Base-by-base conservation (phyloP, 2,888 invertebrate genomes). In the Hedychridium roseum region DNA sequence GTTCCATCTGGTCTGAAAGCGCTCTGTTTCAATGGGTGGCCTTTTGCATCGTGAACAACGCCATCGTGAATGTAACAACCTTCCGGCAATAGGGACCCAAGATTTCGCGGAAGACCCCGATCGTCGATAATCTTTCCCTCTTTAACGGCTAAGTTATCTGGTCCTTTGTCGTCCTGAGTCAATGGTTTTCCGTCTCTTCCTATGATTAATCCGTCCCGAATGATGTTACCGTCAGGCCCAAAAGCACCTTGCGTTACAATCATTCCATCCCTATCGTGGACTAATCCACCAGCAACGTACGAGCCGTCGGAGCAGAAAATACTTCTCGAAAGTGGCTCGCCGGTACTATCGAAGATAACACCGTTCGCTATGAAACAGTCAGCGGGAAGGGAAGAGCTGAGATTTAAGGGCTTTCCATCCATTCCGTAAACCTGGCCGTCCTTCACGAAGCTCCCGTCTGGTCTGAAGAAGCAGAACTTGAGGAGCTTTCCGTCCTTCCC, bases 231-330 rank as follows among this genome's bases (percentile, higher is more conserved):
- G 12, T 75, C 74, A 0, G 76, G 74, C 2, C 78, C 78, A 16
- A 76, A 78, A 0, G 58, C 54, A 5, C 77, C 78, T 28, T 74
- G 69, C 1, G 57, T 43, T 5, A 78, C 62, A 12, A 71, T 50
- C 12, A 57, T 68, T 0, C 76, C 76, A n/a, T 75, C 64, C 28
- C 68, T 76, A 11, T 64, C 66, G 35, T 70, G 62, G 26, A 78
- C 30, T 5, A 76, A 43, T 32, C 78, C 78, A 2, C 66, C 67
- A 1, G 72, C 66, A 0, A 76, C 68, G 43, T 74, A 73, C 3
- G 76, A 71, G 15, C 77, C 77, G 20, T 78, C 77, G 0, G 77
- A 77, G 6, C 75, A 72, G 12, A 77, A 78, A 9, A 67, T 54
- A 37, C 68, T 71, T 18, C 66, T 73, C 31, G 69, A 60, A 4